phyloP scores from a whole-genome alignment of 2,113 vertebrate species.

The Dipodomys stephensi region DNA sequence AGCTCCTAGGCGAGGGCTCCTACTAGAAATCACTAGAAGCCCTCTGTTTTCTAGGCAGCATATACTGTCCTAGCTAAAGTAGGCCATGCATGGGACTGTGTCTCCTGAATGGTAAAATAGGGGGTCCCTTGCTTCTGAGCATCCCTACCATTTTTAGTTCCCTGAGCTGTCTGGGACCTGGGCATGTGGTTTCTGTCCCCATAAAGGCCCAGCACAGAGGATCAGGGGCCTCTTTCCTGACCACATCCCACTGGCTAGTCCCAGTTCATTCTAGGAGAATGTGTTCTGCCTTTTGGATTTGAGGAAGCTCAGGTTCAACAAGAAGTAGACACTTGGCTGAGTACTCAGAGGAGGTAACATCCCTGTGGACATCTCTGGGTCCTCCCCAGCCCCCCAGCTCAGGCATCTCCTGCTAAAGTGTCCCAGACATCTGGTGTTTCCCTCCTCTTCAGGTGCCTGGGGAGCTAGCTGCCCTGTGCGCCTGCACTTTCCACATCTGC shows the following conservation, averaged over 20 bases:
- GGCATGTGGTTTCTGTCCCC: neutral
- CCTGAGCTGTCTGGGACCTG: neutral
- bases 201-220: rapidly evolving
- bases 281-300: neutral
- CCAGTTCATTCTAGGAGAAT: neutral
- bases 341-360: neutral
- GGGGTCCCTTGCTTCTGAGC: neutral
- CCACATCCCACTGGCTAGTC: neutral
- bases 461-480: neutral
- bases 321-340: no score
- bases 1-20: rapidly evolving
- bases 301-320: neutral
- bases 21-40: no score
- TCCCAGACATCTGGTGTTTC: no score
- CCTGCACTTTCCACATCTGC: neutral
- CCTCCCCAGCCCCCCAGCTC: neutral
- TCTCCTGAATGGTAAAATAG: neutral
- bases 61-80: neutral
- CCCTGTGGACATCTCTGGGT: neutral
- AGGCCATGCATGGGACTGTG: neutral
- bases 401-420: neutral
- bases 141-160: rapidly evolving
- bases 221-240: neutral
- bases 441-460: neutral
- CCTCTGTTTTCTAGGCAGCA: neutral